Percentiles rank a stretch among this genome's conserved stretches.
phyloP scores from a whole-genome alignment of 1,140 invertebrate species.

The Pomacea maculata region DNA sequence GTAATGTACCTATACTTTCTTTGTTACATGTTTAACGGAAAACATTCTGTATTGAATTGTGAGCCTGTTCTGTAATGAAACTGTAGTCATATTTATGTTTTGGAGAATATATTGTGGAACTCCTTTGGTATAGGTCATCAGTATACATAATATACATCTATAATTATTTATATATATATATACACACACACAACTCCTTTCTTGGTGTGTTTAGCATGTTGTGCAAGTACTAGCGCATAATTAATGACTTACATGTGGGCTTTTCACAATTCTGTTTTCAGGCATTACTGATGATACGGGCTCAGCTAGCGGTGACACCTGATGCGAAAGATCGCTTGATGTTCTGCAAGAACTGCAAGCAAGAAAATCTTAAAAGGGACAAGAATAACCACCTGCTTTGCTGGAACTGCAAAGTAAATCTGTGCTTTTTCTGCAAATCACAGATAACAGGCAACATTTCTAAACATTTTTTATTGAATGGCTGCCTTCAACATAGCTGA shows the following conservation, averaged over 20 bases:
- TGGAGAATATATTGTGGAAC: too few relatives aligned
- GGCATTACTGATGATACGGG: constrained; percentile 24
- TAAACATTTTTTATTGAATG: constrained; percentile 31
- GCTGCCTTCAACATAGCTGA: constrained; percentile 41
- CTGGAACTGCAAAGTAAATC: constrained; percentile 45
- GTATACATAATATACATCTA: too few relatives aligned
- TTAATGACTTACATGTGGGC: background rate
- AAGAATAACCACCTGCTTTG: constrained; percentile 51
- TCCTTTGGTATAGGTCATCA: too few relatives aligned
- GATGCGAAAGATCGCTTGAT: constrained; percentile 19
- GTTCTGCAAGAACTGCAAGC: constrained; percentile 39
- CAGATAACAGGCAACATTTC: constrained; percentile 31
- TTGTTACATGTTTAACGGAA: too few relatives aligned
- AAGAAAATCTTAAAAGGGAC: constrained; percentile 35
- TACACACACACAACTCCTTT: too few relatives aligned
- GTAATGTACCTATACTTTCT: too few relatives aligned
- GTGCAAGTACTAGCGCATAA: background rate
- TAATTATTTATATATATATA: too few relatives aligned
- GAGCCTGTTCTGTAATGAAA: too few relatives aligned
- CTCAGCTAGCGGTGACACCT: constrained; percentile 24
- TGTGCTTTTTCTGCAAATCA: constrained; percentile 43
- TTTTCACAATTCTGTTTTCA: constrained; percentile 11
- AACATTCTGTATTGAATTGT: too few relatives aligned
- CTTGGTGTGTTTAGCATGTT: too few relatives aligned
- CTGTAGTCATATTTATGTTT: too few relatives aligned